phyloP scores from a whole-genome alignment of 2,888 invertebrate species.

The Pheosia gnoma region DNA sequence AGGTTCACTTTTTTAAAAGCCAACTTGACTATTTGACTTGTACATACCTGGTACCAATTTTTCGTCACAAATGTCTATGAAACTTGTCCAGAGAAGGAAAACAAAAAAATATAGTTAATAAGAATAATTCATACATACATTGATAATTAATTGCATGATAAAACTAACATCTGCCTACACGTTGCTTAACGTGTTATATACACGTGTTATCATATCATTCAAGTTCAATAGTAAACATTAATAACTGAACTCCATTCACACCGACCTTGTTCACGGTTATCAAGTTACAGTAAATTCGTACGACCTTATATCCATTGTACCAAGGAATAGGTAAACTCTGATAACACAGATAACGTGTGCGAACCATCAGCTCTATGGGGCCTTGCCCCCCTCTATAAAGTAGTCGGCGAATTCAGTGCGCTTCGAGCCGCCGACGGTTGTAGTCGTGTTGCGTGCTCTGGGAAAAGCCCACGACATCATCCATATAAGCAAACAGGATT shows the following conservation, averaged over 20 bases:
- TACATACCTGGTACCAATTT: too few relatives aligned
- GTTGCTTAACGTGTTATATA: background rate
- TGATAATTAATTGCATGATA: too few relatives aligned
- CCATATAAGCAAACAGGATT: conserved; percentile 42
- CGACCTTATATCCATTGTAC: conserved; percentile 45
- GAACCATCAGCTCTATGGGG: conserved; percentile 29
- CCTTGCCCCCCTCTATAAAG: conserved; percentile 28
- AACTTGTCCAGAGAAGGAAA: too few relatives aligned
- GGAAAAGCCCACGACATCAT: conserved; percentile 21
- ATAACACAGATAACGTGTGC: conserved; percentile 54
- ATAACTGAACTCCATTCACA: conserved; percentile 25
- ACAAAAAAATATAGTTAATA: too few relatives aligned
- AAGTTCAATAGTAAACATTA: conserved; percentile 1
- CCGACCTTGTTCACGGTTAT: conserved; percentile 46
- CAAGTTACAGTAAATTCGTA: conserved; percentile 46
- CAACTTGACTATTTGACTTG: too few relatives aligned
- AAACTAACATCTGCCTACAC: too few relatives aligned
- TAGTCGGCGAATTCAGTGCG: conserved; percentile 35
- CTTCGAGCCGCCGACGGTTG: conserved; percentile 27
- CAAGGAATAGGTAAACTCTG: conserved; percentile 49
- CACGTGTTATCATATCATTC: background rate
- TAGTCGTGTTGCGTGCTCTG: conserved; percentile 30
- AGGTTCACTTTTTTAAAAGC: background rate
- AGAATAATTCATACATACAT: background rate
- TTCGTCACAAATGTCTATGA: too few relatives aligned